Base-by-base conservation (phyloP, 2,113 vertebrate genomes). In the Carassius gibelio region DNA sequence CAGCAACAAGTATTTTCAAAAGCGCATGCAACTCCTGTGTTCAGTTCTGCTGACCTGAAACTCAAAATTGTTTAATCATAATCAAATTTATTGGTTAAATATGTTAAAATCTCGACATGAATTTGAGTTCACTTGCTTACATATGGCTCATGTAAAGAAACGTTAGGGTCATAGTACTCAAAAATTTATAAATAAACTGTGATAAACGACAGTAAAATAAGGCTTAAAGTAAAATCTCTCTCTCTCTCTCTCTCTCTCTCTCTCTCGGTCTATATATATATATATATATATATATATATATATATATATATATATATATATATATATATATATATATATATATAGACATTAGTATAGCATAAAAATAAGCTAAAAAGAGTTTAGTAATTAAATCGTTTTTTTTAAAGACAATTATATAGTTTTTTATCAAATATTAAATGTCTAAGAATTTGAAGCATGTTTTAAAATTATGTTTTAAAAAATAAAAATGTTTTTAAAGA, bases 1-100 rank as follows among this genome's bases (percentile, higher is more conserved):
- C 57, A 45, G 57, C 57, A 81, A 68, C 61, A 68, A 30, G 79
- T 69, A 66, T 75, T 81, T 62, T 69, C 68, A 87, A 74, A 81
- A 57, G 62, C 45, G 36, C n/a, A 52, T 23, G 76, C 36, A 23
- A 13, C 34, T 79, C 57, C 36, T 61, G 57, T n/a, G 21, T 42
- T 77, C 5, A n/a, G 42, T 38, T 79, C 19, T 61, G 17, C 14
- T 45, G n/a, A 11, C 19, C 8, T 61, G n/a, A 64, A 80, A 9
- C 21, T 62, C 6, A 14, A 61, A 57, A 64, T 23, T 9, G 2
- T 30, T 30, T 59, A 59, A 2, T 21, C 55, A 59, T 59, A 59
- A 71, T 38, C 34, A 71, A 36, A 36, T 15, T 10, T 21, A 19
- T 36, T 38, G 8, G 0, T 71, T 71, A 3, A 66, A 34, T 66